These are phyloP conservation scores for Sinodicranocentrus sp. DNA, from an alignment of 2,888 invertebrate species.

Conservation along the genomic window DNA sequence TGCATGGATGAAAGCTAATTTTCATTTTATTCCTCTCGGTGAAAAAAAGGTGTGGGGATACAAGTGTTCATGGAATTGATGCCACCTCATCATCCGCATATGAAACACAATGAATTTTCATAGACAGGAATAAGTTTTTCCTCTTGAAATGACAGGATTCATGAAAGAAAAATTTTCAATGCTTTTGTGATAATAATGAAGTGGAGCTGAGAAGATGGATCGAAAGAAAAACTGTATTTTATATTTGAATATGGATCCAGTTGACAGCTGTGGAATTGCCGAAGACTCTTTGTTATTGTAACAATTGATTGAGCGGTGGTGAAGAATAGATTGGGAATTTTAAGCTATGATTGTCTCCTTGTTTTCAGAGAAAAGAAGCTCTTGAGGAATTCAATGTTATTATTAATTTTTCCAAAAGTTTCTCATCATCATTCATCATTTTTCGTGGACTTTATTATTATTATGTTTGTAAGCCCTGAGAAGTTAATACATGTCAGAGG, in stretches of 20 bases:
- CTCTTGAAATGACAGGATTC: constrained; percentile 40
- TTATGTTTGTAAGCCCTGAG: background rate
- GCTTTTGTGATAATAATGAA: background rate
- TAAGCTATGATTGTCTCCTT: constrained; percentile 16
- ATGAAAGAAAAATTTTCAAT: background rate
- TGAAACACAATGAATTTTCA: constrained; percentile 18
- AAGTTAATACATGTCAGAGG: constrained; percentile 10
- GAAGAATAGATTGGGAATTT: background rate
- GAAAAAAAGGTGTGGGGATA: constrained; percentile 4
- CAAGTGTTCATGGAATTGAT: constrained; percentile 9
- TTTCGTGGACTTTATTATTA: background rate
- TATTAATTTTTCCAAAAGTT: constrained; percentile 20
- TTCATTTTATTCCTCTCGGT: background rate
- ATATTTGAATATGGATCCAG: background rate
- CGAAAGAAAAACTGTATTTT: background rate
- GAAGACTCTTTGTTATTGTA: constrained; percentile 8
- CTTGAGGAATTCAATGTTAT: background rate
- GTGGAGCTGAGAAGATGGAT: background rate
- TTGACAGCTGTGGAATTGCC: constrained; percentile 31
- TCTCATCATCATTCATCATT: constrained; percentile 19
- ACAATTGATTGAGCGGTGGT: constrained; percentile 17
- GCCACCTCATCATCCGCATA: constrained; percentile 29
- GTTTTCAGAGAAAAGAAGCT: constrained; percentile 2
- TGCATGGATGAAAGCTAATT: constrained; percentile 21
- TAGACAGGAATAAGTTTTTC: constrained; percentile 17